A percentile compares a stretch with the other conserved stretches of the same genome.
Evolutionary conservation across 2,888 invertebrate species (phyloP).

Genomic region (Noctua comes): DNA sequence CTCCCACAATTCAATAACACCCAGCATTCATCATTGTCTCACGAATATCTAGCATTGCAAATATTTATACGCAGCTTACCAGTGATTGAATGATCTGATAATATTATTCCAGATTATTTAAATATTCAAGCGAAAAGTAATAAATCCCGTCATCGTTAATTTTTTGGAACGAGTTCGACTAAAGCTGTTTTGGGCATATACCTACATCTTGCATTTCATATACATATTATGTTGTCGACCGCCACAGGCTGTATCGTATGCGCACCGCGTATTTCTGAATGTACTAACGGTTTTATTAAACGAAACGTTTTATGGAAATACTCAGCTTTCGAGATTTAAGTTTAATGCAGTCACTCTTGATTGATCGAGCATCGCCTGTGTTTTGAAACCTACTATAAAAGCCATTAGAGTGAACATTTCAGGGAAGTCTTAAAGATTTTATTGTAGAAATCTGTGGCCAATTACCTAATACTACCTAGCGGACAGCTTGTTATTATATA

Average conservation of each 20-base stretch:
- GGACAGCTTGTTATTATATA: not conserved
- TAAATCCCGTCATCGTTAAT: not conserved
- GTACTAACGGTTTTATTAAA: conserved; percentile 50
- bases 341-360: not conserved
- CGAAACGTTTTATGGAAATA: conserved; percentile 3
- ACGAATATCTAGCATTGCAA: conserved; percentile 36
- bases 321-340: not conserved
- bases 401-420: not conserved
- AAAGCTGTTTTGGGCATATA: not conserved
- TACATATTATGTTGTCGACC: not conserved
- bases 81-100: not conserved
- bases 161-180: not conserved
- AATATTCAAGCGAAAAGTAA: conserved; percentile 8
- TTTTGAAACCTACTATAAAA: conserved; percentile 3
- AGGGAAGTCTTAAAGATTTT: not conserved
- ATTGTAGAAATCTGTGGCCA: not conserved
- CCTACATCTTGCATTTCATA: not conserved
- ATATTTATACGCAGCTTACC: conserved; percentile 2
- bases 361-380: not conserved
- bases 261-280: conserved; percentile 24
- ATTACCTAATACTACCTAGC: not conserved
- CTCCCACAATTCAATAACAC: conserved; percentile 45
- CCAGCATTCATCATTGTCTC: conserved; percentile 23
- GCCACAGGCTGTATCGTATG: conserved; percentile 14
- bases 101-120: conserved; percentile 4